A percentile compares a stretch with the other conserved stretches of the same genome.
These are phyloP conservation scores for Nansenia antarctica DNA, from an alignment of 2,113 vertebrate species.

Conservation along the genomic window DNA sequence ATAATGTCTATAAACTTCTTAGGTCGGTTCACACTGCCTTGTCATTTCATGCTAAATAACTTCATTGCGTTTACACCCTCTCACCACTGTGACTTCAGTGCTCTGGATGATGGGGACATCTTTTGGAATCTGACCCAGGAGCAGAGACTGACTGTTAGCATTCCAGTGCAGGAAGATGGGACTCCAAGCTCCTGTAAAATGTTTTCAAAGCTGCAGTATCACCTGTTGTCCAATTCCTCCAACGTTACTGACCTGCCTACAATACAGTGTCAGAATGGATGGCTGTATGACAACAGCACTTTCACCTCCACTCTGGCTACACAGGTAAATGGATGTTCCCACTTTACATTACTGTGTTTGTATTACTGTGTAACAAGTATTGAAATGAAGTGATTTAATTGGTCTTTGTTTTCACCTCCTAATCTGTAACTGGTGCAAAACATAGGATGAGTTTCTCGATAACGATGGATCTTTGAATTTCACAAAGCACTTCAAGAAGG, in stretches of 20 bases:
- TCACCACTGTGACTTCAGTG: slow-evolving; percentile 71
- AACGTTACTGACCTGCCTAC: too few relatives aligned
- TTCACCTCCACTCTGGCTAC: slow-evolving; percentile 78
- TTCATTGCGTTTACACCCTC: slow-evolving; percentile 74
- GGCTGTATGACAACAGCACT: slow-evolving; percentile 80
- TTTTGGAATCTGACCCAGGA: slow-evolving; percentile 68
- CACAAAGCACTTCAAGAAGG: too few relatives aligned
- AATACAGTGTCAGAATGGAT: slow-evolving; percentile 74
- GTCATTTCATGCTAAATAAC: slow-evolving; percentile 78
- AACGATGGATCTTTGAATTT: too few relatives aligned
- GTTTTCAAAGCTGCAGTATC: slow-evolving; percentile 61
- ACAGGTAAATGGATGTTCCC: slow-evolving; percentile 67
- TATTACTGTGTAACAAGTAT: background rate
- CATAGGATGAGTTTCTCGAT: too few relatives aligned
- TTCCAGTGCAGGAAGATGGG: slow-evolving; percentile 62
- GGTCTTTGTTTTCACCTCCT: too few relatives aligned
- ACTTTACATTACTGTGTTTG: background rate
- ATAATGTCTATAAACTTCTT: slow-evolving; percentile 66
- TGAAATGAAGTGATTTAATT: too few relatives aligned
- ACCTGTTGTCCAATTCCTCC: slow-evolving; percentile 65
- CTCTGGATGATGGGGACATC: slow-evolving; percentile 31
- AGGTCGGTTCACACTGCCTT: slow-evolving; percentile 69
- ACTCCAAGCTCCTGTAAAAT: slow-evolving; percentile 74
- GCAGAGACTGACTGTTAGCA: slow-evolving; percentile 62
- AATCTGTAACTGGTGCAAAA: too few relatives aligned